Evolutionary conservation across 2,888 invertebrate species (phyloP).

Genomic region (Melanophora roralis): DNA sequence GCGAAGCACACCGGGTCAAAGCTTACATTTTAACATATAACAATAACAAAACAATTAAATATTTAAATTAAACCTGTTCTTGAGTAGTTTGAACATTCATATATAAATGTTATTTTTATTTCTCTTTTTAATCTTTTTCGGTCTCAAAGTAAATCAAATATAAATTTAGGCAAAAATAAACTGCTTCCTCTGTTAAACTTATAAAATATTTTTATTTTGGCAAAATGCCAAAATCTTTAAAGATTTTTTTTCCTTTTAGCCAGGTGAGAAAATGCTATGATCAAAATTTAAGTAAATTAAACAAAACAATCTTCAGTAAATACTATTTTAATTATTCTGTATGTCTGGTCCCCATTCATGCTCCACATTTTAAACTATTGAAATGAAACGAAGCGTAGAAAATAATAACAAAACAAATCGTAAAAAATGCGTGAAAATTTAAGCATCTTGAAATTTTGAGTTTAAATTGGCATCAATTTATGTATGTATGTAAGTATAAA

Average conservation of each 20-base stretch:
- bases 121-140: too few relatives aligned
- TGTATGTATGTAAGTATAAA: background rate
- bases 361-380: constrained; percentile 22
- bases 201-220: constrained; percentile 13
- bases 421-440: constrained; percentile 14
- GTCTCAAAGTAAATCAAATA: background rate
- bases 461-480: constrained; percentile 27
- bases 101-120: too few relatives aligned
- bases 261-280: constrained; percentile 62
- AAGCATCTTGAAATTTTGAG: background rate
- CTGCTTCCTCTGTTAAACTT: background rate
- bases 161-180: constrained; percentile 7
- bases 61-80: too few relatives aligned
- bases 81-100: too few relatives aligned
- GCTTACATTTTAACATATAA: too few relatives aligned
- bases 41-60: too few relatives aligned
- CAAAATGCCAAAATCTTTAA: constrained; percentile 29
- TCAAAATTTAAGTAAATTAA: constrained; percentile 49
- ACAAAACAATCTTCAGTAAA: background rate
- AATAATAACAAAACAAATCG: constrained; percentile 18
- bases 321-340: background rate
- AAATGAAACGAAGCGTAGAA: constrained; percentile 14
- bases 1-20: too few relatives aligned
- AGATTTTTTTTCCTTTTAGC: constrained; percentile 14
- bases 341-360: constrained; percentile 17